These are phyloP conservation scores for Euura lappo DNA, from an alignment of 1,140 invertebrate genomes.

Conservation along the genomic window DNA sequence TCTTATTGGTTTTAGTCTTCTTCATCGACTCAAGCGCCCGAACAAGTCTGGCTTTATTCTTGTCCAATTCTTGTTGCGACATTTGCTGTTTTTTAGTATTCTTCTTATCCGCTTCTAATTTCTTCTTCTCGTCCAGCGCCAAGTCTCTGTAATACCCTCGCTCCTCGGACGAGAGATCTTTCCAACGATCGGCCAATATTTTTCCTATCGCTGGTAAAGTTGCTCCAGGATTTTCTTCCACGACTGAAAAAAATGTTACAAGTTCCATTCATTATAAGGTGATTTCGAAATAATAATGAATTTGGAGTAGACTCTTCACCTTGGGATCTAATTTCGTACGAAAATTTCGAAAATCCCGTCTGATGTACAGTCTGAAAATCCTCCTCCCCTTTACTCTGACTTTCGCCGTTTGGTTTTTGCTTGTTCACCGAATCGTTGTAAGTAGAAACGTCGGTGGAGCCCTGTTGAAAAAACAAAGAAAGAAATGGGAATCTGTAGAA, in stretches of 20 bases:
- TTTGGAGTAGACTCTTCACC: constrained; percentile 39
- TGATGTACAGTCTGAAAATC: constrained; percentile 43
- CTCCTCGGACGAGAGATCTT: constrained; percentile 50
- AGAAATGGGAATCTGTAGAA: constrained; percentile 11
- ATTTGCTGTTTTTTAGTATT: constrained; percentile 20
- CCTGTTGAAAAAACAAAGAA: constrained; percentile 23
- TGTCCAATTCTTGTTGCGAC: constrained; percentile 16
- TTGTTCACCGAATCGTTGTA: constrained; percentile 12
- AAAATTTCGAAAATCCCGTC: constrained; percentile 48
- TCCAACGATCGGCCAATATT: constrained; percentile 52
- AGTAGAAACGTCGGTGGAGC: constrained; percentile 29
- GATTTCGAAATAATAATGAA: background rate
- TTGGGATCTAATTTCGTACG: constrained; percentile 42
- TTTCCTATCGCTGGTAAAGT: constrained; percentile 52
- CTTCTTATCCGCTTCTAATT: constrained; percentile 11
- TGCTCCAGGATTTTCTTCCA: constrained; percentile 47
- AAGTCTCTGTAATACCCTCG: constrained; percentile 55
- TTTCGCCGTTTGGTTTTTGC: background rate
- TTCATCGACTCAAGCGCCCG: constrained; percentile 43
- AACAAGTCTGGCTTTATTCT: constrained; percentile 38
- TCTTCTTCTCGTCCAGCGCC: constrained; percentile 28
- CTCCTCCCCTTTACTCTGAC: constrained; percentile 36
- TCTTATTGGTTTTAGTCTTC: constrained; percentile 26
- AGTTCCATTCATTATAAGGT: background rate
- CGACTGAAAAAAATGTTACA: constrained; percentile 38